Evolutionary conservation across 2,888 invertebrate genomes (phyloP).

Genomic region (Acronicta alni): DNA sequence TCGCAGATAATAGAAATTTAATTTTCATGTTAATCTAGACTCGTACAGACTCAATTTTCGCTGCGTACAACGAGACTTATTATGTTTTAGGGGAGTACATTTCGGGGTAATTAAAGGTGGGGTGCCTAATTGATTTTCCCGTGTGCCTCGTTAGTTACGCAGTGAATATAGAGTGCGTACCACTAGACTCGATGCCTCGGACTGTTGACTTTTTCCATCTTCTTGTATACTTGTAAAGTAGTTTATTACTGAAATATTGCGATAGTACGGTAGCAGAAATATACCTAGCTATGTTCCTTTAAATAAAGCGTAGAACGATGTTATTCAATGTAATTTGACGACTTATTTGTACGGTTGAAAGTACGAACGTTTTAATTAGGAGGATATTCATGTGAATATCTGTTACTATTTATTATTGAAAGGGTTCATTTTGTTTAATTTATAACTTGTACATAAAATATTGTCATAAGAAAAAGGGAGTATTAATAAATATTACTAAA

Average conservation of each 20-base stretch:
- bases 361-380: slow-evolving; percentile 44
- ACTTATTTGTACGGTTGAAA: slow-evolving; percentile 70
- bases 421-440: slow-evolving; percentile 62
- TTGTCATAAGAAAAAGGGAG: slow-evolving; percentile 78
- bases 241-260: slow-evolving; percentile 70
- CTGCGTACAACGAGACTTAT: slow-evolving; percentile 50
- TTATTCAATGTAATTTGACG: slow-evolving; percentile 73
- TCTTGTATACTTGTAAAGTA: slow-evolving; percentile 84
- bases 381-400: slow-evolving; percentile 33
- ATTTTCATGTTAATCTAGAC: slow-evolving; percentile 54
- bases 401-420: slow-evolving; percentile 48
- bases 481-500: slow-evolving; percentile 84
- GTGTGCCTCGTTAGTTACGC: slow-evolving; percentile 34
- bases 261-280: slow-evolving; percentile 79
- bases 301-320: slow-evolving; percentile 74
- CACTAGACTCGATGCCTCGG: slow-evolving; percentile 57
- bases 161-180: slow-evolving; percentile 56
- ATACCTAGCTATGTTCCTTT: slow-evolving; percentile 84
- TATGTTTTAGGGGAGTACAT: slow-evolving; percentile 45
- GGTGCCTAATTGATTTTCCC: slow-evolving; percentile 41
- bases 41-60: slow-evolving; percentile 51
- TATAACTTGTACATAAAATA: slow-evolving; percentile 86
- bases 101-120: slow-evolving; percentile 50
- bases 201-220: slow-evolving; percentile 75
- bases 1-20: slow-evolving; percentile 51